Evolutionary conservation across 2,797 vertebrate species (phyloP).

Genomic region (Caiman crocodilus): DNA sequence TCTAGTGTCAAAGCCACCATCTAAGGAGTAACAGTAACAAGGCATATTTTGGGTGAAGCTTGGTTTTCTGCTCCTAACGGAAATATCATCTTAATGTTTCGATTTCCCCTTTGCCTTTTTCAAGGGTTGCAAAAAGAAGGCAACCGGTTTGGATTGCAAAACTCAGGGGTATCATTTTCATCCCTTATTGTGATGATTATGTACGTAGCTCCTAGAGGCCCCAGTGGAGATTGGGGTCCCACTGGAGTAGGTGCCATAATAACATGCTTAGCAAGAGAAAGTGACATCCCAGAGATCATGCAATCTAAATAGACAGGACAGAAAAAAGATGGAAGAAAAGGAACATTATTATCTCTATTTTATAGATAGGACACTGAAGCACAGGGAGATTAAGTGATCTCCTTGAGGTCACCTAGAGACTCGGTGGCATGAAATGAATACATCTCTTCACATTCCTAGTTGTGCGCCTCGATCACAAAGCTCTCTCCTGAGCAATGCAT

Average conservation of each 20-base stretch:
- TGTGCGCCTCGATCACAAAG: not conserved
- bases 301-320: not conserved
- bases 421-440: conserved; percentile 21
- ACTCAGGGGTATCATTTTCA: not conserved
- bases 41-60: not conserved
- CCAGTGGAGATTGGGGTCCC: not conserved
- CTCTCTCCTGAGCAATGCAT: not conserved
- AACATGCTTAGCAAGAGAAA: not conserved
- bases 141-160: not conserved
- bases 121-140: conserved; percentile 18
- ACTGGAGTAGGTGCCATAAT: not conserved
- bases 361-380: not conserved
- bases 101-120: conserved; percentile 5
- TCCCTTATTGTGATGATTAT: not conserved
- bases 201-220: not conserved
- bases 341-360: not conserved
- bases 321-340: conserved; percentile 6
- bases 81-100: not conserved
- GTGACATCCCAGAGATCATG: not conserved
- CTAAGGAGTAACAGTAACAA: not conserved
- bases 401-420: not conserved
- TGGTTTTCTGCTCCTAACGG: not conserved
- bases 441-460: not conserved
- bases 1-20: not conserved
- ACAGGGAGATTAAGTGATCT: conserved; percentile 13